Evolutionary conservation across 2,797 vertebrate species (phyloP).

Genomic region (Sitta carolinensis): DNA sequence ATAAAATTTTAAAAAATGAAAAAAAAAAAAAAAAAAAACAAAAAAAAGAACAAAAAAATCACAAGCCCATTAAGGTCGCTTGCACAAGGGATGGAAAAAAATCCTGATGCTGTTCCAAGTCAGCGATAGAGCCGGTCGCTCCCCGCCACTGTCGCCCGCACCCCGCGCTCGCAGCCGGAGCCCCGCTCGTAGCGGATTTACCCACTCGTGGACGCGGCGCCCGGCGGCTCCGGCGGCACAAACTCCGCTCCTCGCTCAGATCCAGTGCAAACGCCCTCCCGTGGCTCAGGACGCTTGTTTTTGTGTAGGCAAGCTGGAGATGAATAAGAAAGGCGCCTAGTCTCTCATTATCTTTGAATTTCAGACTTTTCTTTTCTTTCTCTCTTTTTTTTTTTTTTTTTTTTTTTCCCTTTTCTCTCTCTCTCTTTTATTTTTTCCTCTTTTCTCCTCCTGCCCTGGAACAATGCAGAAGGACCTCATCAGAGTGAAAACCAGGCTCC

Average conservation of each 20-base stretch:
- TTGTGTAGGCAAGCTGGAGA: constrained; percentile 74
- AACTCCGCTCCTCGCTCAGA: constrained; percentile 74
- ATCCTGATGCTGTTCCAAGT: constrained; percentile 63
- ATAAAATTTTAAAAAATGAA: not conserved
- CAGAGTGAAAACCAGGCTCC: constrained; percentile 66
- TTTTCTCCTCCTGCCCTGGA: constrained; percentile 59
- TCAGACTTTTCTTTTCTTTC: constrained; percentile 17
- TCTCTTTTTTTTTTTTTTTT: not conserved
- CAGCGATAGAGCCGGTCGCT: constrained; percentile 44
- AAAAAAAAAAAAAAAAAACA: rapidly evolving
- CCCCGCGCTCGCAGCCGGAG: constrained; percentile 32
- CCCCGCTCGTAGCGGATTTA: constrained; percentile 70
- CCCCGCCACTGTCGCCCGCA: constrained; percentile 42
- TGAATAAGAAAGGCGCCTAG: constrained; percentile 55
- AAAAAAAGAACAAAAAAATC: not conserved
- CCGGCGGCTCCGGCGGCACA: constrained; percentile 75
- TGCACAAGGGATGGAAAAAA: constrained; percentile 40
- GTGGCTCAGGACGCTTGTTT: constrained; percentile 71
- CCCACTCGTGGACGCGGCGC: constrained; percentile 74
- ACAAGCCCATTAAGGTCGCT: constrained; percentile 53
- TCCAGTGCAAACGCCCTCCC: constrained; percentile 82
- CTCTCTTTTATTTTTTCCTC: not conserved
- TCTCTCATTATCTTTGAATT: constrained; percentile 67
- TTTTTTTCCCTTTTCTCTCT: not conserved
- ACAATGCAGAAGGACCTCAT: constrained; percentile 66